A percentile compares a stretch with the other conserved stretches of the same genome.
Evolutionary conservation across 2,888 invertebrate genomes (phyloP).

Genomic region (Hypercompe scribonia): DNA sequence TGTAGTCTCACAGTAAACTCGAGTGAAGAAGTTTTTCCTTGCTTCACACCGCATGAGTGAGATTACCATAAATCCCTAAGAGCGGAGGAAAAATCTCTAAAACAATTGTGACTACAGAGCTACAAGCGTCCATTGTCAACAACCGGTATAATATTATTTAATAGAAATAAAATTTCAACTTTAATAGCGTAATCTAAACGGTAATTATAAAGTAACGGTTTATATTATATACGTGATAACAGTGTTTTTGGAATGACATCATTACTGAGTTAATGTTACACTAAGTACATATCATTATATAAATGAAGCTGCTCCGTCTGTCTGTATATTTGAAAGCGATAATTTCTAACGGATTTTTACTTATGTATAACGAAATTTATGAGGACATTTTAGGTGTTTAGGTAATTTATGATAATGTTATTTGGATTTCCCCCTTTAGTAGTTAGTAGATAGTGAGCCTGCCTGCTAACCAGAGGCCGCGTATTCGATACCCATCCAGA

Average conservation of each 20-base stretch:
- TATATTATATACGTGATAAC: neutral
- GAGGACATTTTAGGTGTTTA: neutral
- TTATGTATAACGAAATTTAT: neutral
- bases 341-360: neutral
- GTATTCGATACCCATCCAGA: neutral
- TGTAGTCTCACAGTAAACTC: too few species aligned
- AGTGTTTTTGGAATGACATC: neutral
- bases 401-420: neutral
- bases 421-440: neutral
- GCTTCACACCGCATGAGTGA: too few species aligned
- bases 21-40: too few species aligned
- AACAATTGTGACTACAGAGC: too few species aligned
- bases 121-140: too few species aligned
- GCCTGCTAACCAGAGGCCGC: neutral
- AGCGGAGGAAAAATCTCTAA: too few species aligned
- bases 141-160: too few species aligned
- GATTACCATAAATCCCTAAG: too few species aligned
- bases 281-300: neutral
- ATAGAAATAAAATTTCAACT: neutral
- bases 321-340: neutral
- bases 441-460: neutral
- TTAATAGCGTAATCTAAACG: neutral
- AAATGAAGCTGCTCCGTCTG: neutral
- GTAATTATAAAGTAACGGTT: neutral
- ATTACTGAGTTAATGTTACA: neutral